Conservation (phyloP, 2,113 vertebrate genomes). For the Xenus cinereus region DNA sequence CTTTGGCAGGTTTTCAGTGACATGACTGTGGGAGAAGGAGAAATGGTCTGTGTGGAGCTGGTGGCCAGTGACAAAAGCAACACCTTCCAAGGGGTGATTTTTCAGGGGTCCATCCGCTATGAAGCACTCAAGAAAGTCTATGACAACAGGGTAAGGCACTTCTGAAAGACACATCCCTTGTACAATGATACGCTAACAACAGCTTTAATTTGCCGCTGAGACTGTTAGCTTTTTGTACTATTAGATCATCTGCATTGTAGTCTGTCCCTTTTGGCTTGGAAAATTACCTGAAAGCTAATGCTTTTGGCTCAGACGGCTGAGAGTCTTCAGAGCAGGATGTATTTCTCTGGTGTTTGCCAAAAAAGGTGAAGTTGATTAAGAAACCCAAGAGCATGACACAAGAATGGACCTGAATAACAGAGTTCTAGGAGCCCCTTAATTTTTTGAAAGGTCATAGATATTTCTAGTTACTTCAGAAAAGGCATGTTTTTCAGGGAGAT, state of each 20-base stretch:
- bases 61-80: constrained; percentile 96
- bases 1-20: constrained; percentile 89
- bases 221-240: background rate
- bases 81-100: constrained; percentile 96
- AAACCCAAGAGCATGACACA: background rate
- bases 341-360: background rate
- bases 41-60: constrained; percentile 99
- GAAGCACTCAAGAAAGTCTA: constrained; percentile 98
- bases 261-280: background rate
- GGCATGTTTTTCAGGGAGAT: background rate
- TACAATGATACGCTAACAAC: background rate
- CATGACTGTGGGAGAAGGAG: constrained; percentile 97
- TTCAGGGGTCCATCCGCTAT: constrained; percentile 98
- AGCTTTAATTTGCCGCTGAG: background rate
- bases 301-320: background rate
- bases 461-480: background rate
- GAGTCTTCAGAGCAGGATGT: background rate
- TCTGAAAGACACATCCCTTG: background rate
- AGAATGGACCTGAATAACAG: background rate
- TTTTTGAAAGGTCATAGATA: background rate
- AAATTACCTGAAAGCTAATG: background rate
- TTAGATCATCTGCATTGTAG: background rate
- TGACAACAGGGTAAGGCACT: constrained; percentile 89
- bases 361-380: background rate
- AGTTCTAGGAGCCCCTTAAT: background rate